phyloP scores from a whole-genome alignment of 2,797 vertebrate species.

The Darevskia nairensis region DNA sequence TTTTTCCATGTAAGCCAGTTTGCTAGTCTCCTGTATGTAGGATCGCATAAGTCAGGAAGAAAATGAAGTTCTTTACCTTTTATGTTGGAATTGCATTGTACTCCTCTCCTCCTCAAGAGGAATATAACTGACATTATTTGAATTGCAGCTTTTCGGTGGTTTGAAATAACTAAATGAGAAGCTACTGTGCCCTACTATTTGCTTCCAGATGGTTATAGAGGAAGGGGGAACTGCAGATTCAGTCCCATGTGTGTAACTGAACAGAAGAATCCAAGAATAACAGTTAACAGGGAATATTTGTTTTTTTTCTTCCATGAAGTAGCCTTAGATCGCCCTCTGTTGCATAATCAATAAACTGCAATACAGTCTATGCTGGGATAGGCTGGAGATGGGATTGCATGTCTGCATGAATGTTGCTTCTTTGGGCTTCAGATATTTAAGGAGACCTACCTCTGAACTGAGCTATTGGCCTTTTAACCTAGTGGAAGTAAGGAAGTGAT shows the following conservation, averaged over 20 bases:
- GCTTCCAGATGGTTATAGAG: background rate
- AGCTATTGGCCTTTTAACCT: background rate
- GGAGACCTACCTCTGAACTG: background rate
- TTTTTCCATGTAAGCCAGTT: background rate
- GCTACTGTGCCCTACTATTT: background rate
- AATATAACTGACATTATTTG: background rate
- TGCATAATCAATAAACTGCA: background rate
- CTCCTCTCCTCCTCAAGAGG: background rate
- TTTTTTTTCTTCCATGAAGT: background rate
- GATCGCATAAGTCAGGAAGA: background rate
- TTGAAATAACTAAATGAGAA: background rate
- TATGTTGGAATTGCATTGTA: background rate
- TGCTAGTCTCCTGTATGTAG: background rate
- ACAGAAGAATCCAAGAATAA: background rate
- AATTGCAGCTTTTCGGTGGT: background rate
- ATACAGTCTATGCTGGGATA: background rate
- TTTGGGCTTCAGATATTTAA: background rate
- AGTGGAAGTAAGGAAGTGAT: background rate
- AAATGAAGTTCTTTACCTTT: background rate
- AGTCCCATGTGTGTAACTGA: background rate
- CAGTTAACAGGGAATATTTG: background rate
- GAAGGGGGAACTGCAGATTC: background rate
- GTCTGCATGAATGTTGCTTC: background rate
- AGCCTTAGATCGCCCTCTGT: slow-evolving; percentile 3
- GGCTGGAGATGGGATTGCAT: background rate